Evolutionary conservation across 2,797 vertebrate genomes (phyloP).

Genomic region (Cyclopterus lumpus): DNA sequence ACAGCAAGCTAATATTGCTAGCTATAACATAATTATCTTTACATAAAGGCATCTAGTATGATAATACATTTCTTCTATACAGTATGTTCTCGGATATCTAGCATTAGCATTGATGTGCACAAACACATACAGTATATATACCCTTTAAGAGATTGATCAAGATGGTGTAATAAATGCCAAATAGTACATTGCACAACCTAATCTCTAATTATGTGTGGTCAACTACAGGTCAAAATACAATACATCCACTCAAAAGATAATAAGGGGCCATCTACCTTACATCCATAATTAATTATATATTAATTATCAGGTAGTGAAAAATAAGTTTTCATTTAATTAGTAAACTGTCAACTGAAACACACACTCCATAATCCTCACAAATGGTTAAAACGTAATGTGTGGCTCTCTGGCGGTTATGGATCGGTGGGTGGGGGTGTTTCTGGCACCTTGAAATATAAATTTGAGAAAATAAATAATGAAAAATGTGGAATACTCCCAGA

Average conservation of each 20-base stretch:
- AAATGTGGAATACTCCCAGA: constrained; percentile 44
- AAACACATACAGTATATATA: no score
- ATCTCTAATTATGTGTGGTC: not conserved
- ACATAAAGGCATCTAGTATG: no score
- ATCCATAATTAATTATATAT: not conserved
- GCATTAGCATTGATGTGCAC: no score
- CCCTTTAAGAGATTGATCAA: no score
- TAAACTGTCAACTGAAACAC: constrained; percentile 9
- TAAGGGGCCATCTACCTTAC: not conserved
- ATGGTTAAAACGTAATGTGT: constrained; percentile 15
- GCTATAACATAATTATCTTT: no score
- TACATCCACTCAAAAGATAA: not conserved
- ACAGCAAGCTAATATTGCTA: no score
- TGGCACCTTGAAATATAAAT: constrained; percentile 66
- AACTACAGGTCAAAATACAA: not conserved
- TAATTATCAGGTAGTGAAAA: constrained; percentile 16
- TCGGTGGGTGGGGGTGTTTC: constrained; percentile 23
- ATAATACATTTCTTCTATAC: no score
- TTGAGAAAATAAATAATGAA: constrained; percentile 73
- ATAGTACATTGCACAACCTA: no score
- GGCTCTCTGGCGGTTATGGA: constrained; percentile 18
- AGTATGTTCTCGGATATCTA: no score
- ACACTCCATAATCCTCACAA: constrained; percentile 7
- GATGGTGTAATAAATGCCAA: no score
- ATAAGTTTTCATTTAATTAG: constrained; percentile 36